Percentiles rank a stretch among this genome's conserved stretches.
phyloP scores from a whole-genome alignment of 1,140 invertebrate species.

The Hetaerina americana region DNA sequence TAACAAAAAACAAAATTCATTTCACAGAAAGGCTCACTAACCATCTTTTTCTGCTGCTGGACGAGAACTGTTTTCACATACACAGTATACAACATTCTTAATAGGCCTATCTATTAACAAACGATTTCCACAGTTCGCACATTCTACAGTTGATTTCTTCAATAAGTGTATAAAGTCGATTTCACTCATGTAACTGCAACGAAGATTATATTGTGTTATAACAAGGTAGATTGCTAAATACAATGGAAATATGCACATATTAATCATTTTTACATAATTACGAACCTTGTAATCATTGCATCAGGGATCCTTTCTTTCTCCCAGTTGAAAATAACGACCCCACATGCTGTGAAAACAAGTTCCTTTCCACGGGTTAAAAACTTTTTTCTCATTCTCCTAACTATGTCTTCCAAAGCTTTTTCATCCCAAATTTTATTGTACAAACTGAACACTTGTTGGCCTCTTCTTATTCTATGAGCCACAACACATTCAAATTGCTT shows the following conservation, averaged over 20 bases:
- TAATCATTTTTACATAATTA: not conserved
- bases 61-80: slow-evolving; percentile 20
- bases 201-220: not conserved
- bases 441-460: slow-evolving; percentile 44
- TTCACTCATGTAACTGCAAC: slow-evolving; percentile 31
- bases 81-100: slow-evolving; percentile 39
- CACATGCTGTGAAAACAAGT: slow-evolving; percentile 30
- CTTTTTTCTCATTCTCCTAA: slow-evolving; percentile 33
- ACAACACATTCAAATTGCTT: slow-evolving; percentile 48
- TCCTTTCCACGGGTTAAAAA: slow-evolving; percentile 27
- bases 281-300: slow-evolving; percentile 33
- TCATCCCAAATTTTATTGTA: slow-evolving; percentile 49
- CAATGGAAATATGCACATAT: too few species aligned
- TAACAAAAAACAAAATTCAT: too few species aligned
- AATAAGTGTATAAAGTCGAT: slow-evolving; percentile 36
- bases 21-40: too few species aligned
- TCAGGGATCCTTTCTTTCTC: slow-evolving; percentile 36
- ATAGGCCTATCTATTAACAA: slow-evolving; percentile 40
- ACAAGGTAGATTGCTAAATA: not conserved
- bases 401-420: slow-evolving; percentile 36
- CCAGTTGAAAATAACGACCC: slow-evolving; percentile 36
- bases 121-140: slow-evolving; percentile 40
- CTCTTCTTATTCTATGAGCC: slow-evolving; percentile 42
- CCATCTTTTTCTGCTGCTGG: too few species aligned
- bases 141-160: slow-evolving; percentile 42